These are phyloP conservation scores for Temnothorax longispinosus DNA, from an alignment of 1,140 invertebrate species.

Conservation along the genomic window DNA sequence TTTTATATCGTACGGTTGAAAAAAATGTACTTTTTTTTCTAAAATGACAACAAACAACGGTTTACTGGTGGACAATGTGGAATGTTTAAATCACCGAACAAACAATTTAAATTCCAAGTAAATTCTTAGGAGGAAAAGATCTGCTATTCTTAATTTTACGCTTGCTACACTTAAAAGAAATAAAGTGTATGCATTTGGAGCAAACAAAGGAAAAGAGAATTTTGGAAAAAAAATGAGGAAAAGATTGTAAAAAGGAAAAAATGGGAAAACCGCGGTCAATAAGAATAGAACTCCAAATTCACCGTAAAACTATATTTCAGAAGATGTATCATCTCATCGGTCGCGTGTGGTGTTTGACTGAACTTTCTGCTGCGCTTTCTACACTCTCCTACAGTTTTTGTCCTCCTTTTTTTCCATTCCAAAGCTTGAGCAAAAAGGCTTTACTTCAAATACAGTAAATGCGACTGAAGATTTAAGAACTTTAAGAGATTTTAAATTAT, in stretches of 20 bases:
- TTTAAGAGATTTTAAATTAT: background rate
- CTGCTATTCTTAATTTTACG: background rate
- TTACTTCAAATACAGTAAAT: background rate
- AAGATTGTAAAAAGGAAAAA: background rate
- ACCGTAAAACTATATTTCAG: background rate
- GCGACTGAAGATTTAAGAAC: background rate
- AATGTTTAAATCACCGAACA: background rate
- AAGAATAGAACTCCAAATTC: background rate
- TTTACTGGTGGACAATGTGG: background rate
- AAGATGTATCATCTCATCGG: background rate
- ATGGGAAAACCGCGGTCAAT: background rate
- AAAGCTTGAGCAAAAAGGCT: background rate
- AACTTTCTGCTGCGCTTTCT: slow-evolving; percentile 4
- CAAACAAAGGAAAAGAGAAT: background rate
- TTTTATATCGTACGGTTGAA: background rate
- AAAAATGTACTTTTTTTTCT: background rate
- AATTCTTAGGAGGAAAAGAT: background rate
- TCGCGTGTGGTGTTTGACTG: background rate
- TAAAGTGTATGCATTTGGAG: background rate
- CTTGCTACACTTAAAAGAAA: background rate
- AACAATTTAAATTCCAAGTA: background rate
- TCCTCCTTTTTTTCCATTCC: background rate
- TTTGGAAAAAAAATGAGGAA: background rate
- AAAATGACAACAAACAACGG: background rate
- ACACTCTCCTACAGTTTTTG: background rate